Conservation (phyloP, 2,888 invertebrate species). For the Diplolepis rosae region DNA sequence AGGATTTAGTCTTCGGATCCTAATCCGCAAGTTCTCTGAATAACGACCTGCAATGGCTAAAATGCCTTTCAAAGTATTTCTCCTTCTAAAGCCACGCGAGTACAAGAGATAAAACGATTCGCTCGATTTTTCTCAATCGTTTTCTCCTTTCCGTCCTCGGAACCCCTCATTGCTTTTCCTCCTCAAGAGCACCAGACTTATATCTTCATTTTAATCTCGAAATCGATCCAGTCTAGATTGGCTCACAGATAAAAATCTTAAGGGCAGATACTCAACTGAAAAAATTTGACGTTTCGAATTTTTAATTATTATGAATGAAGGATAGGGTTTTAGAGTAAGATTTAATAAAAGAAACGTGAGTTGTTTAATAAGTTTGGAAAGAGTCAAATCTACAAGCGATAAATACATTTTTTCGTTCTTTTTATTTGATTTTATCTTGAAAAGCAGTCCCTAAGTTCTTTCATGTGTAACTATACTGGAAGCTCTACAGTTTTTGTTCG, state of each 20-base stretch:
- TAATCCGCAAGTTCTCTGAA: conserved; percentile 24
- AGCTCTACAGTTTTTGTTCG: conserved; percentile 23
- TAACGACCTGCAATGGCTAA: conserved; percentile 10
- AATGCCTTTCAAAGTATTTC: background rate
- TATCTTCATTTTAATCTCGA: background rate
- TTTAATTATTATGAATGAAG: too few species aligned
- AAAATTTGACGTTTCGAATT: background rate
- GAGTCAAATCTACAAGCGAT: background rate
- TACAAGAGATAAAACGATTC: conserved; percentile 9
- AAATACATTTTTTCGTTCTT: background rate
- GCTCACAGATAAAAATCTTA: background rate
- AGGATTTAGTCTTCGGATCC: conserved; percentile 32
- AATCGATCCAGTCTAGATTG: background rate
- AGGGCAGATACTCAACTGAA: background rate
- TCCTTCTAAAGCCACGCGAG: background rate
- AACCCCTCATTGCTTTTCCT: background rate
- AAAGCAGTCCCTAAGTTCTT: background rate
- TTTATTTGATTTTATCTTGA: background rate
- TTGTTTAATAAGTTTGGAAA: background rate
- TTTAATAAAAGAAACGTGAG: background rate
- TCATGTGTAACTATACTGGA: conserved; percentile 16
- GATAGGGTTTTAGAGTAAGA: background rate
- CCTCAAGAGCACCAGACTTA: background rate
- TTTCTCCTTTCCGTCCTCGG: background rate
- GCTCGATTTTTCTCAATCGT: conserved; percentile 32